Conservation (phyloP, 1,140 invertebrate genomes). For the Anastrepha ludens region DNA sequence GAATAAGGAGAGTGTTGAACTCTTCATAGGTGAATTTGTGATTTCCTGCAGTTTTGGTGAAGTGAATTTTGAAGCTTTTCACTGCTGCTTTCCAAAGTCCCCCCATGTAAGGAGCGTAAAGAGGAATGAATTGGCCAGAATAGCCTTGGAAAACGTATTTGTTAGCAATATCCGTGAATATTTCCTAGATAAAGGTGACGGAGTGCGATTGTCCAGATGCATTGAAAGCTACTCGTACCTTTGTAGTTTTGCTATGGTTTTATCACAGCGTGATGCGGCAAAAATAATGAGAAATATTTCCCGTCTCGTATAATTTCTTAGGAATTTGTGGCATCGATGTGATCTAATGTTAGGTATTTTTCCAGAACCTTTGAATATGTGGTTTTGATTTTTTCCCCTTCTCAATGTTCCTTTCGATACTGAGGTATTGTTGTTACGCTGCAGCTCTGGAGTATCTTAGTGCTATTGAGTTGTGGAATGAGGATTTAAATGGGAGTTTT, state of each 20-base stretch:
- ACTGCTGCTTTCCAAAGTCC: no score
- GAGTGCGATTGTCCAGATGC: neutral
- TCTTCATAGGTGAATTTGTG: constrained; percentile 64
- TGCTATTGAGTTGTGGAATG: neutral
- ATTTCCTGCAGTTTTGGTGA: constrained; percentile 58
- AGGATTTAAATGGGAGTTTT: neutral
- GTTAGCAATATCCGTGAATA: neutral
- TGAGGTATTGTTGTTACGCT: constrained; percentile 4
- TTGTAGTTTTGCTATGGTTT: neutral
- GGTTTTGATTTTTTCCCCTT: neutral
- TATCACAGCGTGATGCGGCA: neutral
- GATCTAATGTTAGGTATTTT: neutral
- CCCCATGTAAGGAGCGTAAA: constrained; percentile 70
- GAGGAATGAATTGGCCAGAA: constrained; percentile 50
- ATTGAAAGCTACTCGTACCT: neutral
- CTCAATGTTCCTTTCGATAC: neutral
- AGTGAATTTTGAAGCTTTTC: constrained; percentile 64
- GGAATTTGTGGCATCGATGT: neutral
- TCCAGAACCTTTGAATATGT: no score
- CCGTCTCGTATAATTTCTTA: neutral
- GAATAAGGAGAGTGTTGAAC: constrained; percentile 60
- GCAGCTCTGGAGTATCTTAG: neutral
- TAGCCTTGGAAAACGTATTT: constrained; percentile 22
- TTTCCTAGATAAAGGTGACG: neutral
- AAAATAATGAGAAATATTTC: neutral